Conservation (phyloP, 2,113 vertebrate species). For the Setophaga kirtlandii region DNA sequence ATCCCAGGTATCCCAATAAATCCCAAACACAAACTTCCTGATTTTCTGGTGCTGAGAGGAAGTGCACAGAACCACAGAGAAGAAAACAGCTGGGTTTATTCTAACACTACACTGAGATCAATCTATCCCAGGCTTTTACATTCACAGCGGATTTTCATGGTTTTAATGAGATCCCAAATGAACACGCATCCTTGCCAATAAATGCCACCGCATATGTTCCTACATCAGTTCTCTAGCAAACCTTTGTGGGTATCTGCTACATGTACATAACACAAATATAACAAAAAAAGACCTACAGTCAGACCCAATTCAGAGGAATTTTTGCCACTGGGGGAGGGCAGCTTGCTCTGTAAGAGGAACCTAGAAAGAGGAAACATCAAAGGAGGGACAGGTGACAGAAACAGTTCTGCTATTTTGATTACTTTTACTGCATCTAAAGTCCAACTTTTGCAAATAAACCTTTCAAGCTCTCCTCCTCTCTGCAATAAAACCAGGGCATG, state of each 20-base stretch:
- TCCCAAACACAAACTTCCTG: not conserved
- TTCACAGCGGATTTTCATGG: not conserved
- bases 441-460: not conserved
- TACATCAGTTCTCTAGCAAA: not conserved
- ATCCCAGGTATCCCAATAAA: not conserved
- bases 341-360: not conserved
- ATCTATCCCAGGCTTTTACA: not conserved
- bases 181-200: not conserved
- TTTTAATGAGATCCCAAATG: not conserved
- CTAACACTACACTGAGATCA: not conserved
- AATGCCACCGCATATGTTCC: not conserved
- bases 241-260: not conserved
- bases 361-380: not conserved
- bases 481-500: not conserved
- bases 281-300: not conserved
- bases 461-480: not conserved
- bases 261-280: rapidly evolving
- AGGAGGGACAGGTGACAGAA: not conserved
- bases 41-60: not conserved
- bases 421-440: not conserved
- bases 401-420: not conserved
- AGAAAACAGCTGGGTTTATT: not conserved
- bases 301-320: not conserved
- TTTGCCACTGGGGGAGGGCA: not conserved
- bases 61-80: not conserved